phyloP scores from a whole-genome alignment of 2,888 invertebrate species.

The Drepanosiphum platanoidis region DNA sequence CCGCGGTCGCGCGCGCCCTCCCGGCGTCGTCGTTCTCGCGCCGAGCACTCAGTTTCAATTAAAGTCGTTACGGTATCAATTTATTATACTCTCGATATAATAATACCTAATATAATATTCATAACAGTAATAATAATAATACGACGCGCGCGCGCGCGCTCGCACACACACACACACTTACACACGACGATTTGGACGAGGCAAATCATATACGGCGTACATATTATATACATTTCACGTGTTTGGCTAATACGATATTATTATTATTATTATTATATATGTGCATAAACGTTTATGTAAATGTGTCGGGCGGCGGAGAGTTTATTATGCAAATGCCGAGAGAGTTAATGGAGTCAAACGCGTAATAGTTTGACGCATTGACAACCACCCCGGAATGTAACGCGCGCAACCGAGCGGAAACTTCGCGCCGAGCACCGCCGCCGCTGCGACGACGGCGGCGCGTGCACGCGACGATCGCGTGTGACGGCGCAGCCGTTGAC shows the following conservation, averaged over 20 bases:
- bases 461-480: background rate
- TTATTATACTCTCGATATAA: constrained; percentile 45
- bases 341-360: constrained; percentile 54
- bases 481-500: background rate
- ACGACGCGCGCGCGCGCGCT: too few relatives aligned
- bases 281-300: constrained; percentile 50
- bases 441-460: background rate
- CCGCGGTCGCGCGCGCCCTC: background rate
- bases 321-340: constrained; percentile 47
- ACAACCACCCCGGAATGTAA: constrained; percentile 47
- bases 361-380: constrained; percentile 56
- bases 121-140: too few relatives aligned
- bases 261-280: constrained; percentile 5
- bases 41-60: constrained; percentile 53
- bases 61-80: constrained; percentile 59
- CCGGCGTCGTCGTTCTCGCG: background rate
- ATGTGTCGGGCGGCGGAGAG: constrained; percentile 39
- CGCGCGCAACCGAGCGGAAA: constrained; percentile 32
- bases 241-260: constrained; percentile 33
- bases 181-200: background rate
- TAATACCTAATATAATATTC: constrained; percentile 7
- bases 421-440: background rate
- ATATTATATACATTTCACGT: constrained; percentile 45
- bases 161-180: background rate
- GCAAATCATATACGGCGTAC: constrained; percentile 34